Conservation (phyloP, 2,113 vertebrate genomes). For the Leucopternis melanops region DNA sequence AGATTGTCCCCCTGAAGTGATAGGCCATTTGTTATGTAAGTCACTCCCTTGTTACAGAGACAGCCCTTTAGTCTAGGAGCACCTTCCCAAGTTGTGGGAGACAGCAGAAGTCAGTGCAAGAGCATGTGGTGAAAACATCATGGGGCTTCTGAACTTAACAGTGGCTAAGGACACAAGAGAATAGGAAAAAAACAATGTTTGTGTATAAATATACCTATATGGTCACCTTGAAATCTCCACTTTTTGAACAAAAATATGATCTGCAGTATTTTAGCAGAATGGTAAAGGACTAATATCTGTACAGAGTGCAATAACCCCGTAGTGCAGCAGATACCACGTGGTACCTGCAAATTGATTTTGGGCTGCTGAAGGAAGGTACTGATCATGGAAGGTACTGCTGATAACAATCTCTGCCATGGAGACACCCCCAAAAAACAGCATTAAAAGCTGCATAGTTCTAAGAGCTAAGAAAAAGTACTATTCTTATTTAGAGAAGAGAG, state of each 20-base stretch:
- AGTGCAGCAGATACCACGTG: background rate
- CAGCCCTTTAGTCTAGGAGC: background rate
- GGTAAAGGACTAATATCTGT: background rate
- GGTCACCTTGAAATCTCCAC: background rate
- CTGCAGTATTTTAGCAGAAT: background rate
- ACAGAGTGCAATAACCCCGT: background rate
- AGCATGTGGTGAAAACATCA: background rate
- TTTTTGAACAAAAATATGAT: background rate
- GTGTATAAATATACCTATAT: background rate
- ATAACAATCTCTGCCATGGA: background rate
- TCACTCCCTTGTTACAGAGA: background rate
- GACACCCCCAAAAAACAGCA: background rate
- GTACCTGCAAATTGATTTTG: background rate
- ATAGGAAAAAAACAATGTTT: background rate
- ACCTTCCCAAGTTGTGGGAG: background rate
- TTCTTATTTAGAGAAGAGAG: background rate
- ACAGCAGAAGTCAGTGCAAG: background rate
- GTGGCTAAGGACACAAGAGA: background rate
- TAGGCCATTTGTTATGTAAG: accelerated
- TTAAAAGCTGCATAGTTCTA: background rate
- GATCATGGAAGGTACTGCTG: background rate
- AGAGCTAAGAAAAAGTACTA: background rate
- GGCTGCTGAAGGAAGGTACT: background rate
- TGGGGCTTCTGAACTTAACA: background rate
- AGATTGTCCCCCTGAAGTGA: background rate